Conservation (phyloP, 2,797 vertebrate species). For the Arremon aurantiirostris region DNA sequence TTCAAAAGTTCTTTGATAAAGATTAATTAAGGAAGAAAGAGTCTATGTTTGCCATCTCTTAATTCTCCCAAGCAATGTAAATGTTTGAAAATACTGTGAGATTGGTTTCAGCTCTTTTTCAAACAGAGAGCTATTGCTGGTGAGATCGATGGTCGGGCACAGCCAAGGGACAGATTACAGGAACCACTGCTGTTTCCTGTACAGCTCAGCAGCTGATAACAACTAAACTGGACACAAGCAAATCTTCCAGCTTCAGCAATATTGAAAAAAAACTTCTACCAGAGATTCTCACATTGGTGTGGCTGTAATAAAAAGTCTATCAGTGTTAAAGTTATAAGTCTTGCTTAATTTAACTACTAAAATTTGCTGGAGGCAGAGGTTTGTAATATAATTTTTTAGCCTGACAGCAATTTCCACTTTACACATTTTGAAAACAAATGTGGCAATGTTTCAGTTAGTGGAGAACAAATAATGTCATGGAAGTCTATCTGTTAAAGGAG, state of each 20-base stretch:
- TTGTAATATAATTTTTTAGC: slow-evolving; percentile 40
- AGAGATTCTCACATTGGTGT: not conserved
- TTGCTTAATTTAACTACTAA: slow-evolving; percentile 21
- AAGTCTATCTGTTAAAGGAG: slow-evolving; percentile 5
- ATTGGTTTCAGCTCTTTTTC: not conserved
- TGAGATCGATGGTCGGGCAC: not conserved
- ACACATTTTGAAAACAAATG: slow-evolving; percentile 51
- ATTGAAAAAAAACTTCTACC: not conserved
- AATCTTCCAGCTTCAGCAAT: not conserved
- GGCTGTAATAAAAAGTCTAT: not conserved
- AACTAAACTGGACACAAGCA: not conserved
- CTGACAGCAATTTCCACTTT: slow-evolving; percentile 27
- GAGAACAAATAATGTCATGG: not conserved
- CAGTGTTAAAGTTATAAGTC: slow-evolving; percentile 4
- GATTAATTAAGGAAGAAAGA: not conserved
- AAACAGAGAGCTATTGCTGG: not conserved
- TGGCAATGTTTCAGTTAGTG: slow-evolving; percentile 36
- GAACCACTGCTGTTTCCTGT: not conserved
- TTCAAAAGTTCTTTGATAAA: not conserved
- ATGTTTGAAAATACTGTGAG: not conserved
- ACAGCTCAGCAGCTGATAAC: not conserved
- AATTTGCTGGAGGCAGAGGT: slow-evolving; percentile 27
- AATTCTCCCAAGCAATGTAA: not conserved
- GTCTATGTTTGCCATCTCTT: not conserved
- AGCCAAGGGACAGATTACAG: not conserved